Evolutionary conservation across 1,140 invertebrate species (phyloP).

Genomic region (Piezodorus guildinii): DNA sequence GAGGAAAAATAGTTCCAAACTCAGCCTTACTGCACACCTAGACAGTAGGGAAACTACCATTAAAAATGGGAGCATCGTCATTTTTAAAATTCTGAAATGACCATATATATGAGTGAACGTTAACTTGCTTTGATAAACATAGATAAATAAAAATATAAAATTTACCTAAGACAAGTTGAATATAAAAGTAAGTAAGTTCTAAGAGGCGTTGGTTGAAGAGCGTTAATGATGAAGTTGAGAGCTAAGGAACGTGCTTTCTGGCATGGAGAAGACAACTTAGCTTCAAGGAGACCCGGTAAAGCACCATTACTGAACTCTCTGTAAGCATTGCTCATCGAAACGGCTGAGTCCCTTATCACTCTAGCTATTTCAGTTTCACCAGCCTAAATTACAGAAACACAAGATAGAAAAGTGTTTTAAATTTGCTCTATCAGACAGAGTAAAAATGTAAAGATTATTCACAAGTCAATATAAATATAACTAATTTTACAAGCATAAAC

Average conservation of each 20-base stretch:
- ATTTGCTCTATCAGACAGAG: no score
- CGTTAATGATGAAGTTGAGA: conserved; percentile 7
- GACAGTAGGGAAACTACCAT: no score
- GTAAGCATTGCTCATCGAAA: conserved; percentile 44
- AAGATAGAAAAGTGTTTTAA: no score
- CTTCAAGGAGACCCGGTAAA: background rate
- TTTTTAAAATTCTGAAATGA: no score
- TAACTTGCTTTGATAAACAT: background rate
- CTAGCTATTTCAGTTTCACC: conserved; percentile 34
- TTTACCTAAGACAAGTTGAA: conserved; percentile 10
- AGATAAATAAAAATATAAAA: background rate
- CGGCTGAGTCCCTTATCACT: conserved; percentile 45
- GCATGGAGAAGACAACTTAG: background rate
- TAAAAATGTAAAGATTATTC: no score
- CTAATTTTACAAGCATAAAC: no score
- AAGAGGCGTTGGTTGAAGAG: background rate
- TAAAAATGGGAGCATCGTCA: no score
- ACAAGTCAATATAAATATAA: no score
- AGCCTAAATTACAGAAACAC: conserved; percentile 41
- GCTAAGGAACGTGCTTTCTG: conserved; percentile 16
- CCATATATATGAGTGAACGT: no score
- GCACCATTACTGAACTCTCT: conserved; percentile 30
- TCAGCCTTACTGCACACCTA: no score
- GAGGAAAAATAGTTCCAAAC: no score
- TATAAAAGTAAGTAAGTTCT: conserved; percentile 18